These are phyloP conservation scores for Toxotes chatareus DNA, from an alignment of 2,113 vertebrate genomes.

Conservation along the genomic window DNA sequence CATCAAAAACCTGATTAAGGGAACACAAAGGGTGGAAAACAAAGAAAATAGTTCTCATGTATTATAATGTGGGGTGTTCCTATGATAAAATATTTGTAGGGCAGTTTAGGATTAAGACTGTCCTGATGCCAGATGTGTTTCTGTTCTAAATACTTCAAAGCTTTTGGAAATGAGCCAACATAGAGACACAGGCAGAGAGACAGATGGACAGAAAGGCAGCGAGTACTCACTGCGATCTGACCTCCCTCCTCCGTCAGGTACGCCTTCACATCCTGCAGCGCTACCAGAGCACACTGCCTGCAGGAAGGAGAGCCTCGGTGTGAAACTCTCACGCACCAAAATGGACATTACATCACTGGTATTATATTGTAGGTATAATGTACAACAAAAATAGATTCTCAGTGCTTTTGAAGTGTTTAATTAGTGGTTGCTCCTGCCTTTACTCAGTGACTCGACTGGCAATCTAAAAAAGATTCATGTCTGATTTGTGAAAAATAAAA, in stretches of 20 bases:
- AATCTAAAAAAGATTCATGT: background rate
- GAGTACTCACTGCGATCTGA: conserved; percentile 93
- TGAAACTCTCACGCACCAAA: background rate
- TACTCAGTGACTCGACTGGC: too few relatives aligned
- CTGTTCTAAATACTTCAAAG: conserved; percentile 3
- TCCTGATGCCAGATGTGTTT: conserved; percentile 20
- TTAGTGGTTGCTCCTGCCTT: background rate
- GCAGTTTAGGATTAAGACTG: conserved; percentile 34
- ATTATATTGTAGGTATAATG: background rate
- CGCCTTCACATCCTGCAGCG: conserved; percentile 91
- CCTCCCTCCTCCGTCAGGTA: conserved; percentile 92
- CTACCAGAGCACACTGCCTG: conserved; percentile 94
- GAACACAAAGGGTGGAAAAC: background rate
- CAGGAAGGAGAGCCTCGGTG: background rate
- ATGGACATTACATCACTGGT: background rate
- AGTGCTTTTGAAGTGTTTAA: background rate
- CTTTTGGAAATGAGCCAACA: conserved; percentile 14
- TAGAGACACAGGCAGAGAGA: background rate
- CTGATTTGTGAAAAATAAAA: background rate
- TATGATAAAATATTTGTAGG: conserved; percentile 1
- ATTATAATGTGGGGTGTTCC: background rate
- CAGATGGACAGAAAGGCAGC: conserved; percentile 1
- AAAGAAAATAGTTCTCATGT: background rate
- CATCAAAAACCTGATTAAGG: conserved; percentile 92
- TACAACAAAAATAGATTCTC: too few relatives aligned